Evolutionary conservation across 2,113 vertebrate species (phyloP).

Genomic region (Motacilla tschutschensis): DNA sequence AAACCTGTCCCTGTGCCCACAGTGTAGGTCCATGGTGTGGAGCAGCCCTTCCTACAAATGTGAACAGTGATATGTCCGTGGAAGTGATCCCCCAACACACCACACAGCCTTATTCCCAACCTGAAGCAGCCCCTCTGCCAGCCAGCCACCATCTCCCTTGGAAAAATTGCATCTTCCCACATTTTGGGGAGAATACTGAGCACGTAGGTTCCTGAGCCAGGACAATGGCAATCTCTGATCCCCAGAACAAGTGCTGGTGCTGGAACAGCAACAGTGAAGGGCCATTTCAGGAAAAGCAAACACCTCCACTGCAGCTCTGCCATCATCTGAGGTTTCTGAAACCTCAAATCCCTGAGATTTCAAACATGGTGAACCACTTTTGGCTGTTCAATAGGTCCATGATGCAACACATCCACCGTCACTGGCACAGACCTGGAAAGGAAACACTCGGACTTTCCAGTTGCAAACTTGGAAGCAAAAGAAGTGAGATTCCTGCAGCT

Average conservation of each 20-base stretch:
- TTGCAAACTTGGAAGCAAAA: background rate
- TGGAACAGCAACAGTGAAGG: background rate
- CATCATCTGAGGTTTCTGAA: background rate
- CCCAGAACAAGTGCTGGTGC: fast-evolving
- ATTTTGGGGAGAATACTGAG: background rate
- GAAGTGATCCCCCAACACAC: background rate
- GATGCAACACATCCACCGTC: fast-evolving
- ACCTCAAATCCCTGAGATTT: background rate
- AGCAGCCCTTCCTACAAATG: background rate
- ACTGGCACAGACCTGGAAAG: background rate
- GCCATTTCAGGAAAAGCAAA: background rate
- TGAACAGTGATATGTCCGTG: fast-evolving
- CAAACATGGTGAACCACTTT: background rate
- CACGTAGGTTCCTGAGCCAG: fast-evolving
- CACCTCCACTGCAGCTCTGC: background rate
- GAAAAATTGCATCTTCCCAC: background rate
- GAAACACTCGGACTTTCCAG: background rate
- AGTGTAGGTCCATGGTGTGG: background rate
- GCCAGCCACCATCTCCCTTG: fast-evolving
- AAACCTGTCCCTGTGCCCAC: background rate
- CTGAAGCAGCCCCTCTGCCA: fast-evolving
- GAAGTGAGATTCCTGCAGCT: background rate
- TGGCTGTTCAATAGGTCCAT: background rate
- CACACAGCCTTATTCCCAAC: fast-evolving
- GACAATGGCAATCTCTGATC: background rate